Base-by-base conservation (phyloP, 2,888 invertebrate species). In the Temnothorax ravouxi region DNA sequence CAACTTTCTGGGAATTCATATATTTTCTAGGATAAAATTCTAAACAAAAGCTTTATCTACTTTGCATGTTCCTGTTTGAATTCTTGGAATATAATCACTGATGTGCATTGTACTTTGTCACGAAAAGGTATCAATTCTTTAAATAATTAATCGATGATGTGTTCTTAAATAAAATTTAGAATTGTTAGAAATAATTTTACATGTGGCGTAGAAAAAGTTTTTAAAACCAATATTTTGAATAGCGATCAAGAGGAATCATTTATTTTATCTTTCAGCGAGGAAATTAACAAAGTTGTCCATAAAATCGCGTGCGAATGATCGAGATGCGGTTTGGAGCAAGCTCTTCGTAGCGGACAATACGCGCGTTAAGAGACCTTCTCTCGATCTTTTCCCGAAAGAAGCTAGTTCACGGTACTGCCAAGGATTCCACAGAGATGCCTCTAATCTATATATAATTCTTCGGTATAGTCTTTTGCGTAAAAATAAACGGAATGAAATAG, bases 331-430 rank as follows among this genome's bases (percentile, higher is more conserved):
- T 62, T 38, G 59, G 62, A 79, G 52, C 29, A 47, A 25, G 25
- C 80, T 56, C 29, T 69, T 62, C 56, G 59, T 54, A 9, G 2
- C 38, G 82, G 66, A 80, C 77, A 76, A 84, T 69, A 64, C 72
- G 61, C 34, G 21, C 21, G 56, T 47, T 34, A 34, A 47, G 75
- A 81, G 54, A 61, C 25, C 52, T 29, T 13, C 50, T 83, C 84
- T 59, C 61, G 41, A 38, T 84, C 34, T 34, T 34, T 6, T 34
- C 34, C 83, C 47, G 44, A 87, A 59, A 66, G 84, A 84, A 66
- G 84, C 52, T 82, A 69, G 67, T 67, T 62, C 77, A 69, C 80
- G 72, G 67, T 80, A 75, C 59, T n/a, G 41, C 72, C 72, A 69
- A 85, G 66, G 67, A 86, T 85, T 79, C n/a, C 34, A 25, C 82